Evolutionary conservation across 2,888 invertebrate genomes (phyloP), one percentile per base, ranked within the genome.

Genomic region (Drosophila quinaria): DNA sequence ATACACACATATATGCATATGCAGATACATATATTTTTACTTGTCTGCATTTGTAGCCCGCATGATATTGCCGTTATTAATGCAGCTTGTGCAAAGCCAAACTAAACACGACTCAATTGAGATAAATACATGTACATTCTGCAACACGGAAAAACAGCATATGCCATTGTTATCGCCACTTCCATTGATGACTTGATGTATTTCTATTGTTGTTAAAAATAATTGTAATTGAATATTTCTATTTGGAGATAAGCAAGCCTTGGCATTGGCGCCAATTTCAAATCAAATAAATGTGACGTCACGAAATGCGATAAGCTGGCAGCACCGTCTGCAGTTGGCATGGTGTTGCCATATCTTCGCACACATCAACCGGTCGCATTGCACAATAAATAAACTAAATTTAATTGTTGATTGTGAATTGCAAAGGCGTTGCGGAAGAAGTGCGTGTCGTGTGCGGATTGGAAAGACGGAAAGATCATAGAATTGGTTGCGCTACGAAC

Each of bases 331-430:
- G 11, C 5, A 22, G 10, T 11, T 3, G 13, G 13, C 15, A 6
- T 17, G 41, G 62, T 10, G 80, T 51, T 77, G 66, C 80, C 77
- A 74, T 11, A 47, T 61, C 29, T 41, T n/a, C 3, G 6, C 22
- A 22, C 50, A 11, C 33, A 13, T 17, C 15, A 41, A 49, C 25
- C 50, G 15, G 25, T 72, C 42, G 37, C 44, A 66, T 77, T 76
- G 79, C 76, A 78, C 76, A 76, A 76, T 74, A 70, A 76, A 76
- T 74, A 70, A 60, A 50, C 22, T 41, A 55, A 11, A 42, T 49
- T 47, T 67, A 77, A 65, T 74, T 69, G 41, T 55, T 17, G 31
- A 41, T 59, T 47, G 51, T 25, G 11, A 33, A 17, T 17, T 8
- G 56, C 19, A 8, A 8, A 54, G 29, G n/a, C 15, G n/a, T 44